A percentile compares a stretch with the other conserved stretches of the same genome.
phyloP scores from a whole-genome alignment of 2,113 vertebrate species.

The Anser brachyrhynchus region DNA sequence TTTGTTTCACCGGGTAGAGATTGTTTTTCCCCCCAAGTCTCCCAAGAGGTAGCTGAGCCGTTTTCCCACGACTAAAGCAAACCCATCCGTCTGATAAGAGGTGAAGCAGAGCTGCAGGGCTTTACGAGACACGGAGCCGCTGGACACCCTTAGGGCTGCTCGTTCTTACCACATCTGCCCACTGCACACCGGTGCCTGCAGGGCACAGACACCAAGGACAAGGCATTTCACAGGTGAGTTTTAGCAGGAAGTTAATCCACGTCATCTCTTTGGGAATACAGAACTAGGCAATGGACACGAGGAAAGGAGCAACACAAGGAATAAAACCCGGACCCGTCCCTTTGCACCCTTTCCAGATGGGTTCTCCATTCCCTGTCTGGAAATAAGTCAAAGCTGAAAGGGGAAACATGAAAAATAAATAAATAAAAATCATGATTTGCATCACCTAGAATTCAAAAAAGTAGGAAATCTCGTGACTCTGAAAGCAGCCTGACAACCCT shows the following conservation, averaged over 20 bases:
- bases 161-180: not conserved
- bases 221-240: not conserved
- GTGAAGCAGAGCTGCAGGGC: fast-evolving
- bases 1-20: fast-evolving
- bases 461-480: not conserved
- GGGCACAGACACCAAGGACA: too few species aligned
- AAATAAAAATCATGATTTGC: not conserved
- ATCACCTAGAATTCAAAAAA: not conserved
- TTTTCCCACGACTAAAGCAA: not conserved
- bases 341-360: not conserved
- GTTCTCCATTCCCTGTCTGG: not conserved
- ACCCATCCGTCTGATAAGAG: not conserved
- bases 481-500: not conserved
- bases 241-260: not conserved
- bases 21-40: not conserved
- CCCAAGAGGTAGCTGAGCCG: not conserved
- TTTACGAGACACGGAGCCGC: not conserved
- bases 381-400: not conserved
- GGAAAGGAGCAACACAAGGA: not conserved
- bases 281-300: fast-evolving
- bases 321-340: not conserved
- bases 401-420: fast-evolving
- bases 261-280: not conserved
- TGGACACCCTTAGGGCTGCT: not conserved
- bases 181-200: not conserved